These are phyloP conservation scores for Leucoptera coffeella DNA, from an alignment of 2,888 invertebrate genomes.

Conservation along the genomic window DNA sequence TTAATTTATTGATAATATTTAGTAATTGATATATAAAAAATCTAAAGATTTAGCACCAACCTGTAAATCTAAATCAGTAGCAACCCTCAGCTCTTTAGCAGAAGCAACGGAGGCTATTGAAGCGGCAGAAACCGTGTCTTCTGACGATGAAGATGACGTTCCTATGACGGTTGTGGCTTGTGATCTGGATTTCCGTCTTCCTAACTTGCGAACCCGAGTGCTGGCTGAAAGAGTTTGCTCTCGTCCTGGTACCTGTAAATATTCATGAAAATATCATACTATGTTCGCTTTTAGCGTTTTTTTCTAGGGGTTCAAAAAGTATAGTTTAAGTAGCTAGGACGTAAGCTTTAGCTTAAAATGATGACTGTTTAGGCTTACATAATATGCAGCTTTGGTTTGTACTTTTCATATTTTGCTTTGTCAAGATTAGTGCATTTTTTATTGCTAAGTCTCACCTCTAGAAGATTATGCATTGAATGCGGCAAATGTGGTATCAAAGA, in stretches of 20 bases:
- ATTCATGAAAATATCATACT: no score
- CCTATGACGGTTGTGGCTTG: slow-evolving; percentile 33
- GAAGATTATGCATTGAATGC: slow-evolving; percentile 49
- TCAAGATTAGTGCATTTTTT: no score
- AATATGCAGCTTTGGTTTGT: no score
- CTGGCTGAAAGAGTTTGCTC: slow-evolving; percentile 13
- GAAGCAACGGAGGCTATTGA: slow-evolving; percentile 40
- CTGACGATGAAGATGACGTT: slow-evolving; percentile 29
- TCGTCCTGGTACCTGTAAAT: slow-evolving; percentile 26
- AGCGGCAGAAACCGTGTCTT: slow-evolving; percentile 32
- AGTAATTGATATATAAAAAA: no score
- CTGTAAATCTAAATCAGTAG: slow-evolving; percentile 37
- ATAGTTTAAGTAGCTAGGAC: no score
- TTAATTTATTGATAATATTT: slow-evolving; percentile 2
- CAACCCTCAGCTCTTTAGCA: slow-evolving; percentile 26
- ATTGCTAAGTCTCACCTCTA: slow-evolving; percentile 55
- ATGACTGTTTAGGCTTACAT: no score
- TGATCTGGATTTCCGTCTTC: slow-evolving; percentile 32
- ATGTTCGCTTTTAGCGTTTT: no score
- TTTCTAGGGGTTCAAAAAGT: no score
- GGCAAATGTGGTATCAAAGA: slow-evolving; percentile 49
- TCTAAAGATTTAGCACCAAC: slow-evolving; percentile 13
- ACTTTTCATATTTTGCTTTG: no score
- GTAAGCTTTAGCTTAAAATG: no score
- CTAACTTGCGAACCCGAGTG: slow-evolving; percentile 23